These are phyloP conservation scores for Eupithecia dodoneata DNA, from an alignment of 2,888 invertebrate species.

Conservation along the genomic window DNA sequence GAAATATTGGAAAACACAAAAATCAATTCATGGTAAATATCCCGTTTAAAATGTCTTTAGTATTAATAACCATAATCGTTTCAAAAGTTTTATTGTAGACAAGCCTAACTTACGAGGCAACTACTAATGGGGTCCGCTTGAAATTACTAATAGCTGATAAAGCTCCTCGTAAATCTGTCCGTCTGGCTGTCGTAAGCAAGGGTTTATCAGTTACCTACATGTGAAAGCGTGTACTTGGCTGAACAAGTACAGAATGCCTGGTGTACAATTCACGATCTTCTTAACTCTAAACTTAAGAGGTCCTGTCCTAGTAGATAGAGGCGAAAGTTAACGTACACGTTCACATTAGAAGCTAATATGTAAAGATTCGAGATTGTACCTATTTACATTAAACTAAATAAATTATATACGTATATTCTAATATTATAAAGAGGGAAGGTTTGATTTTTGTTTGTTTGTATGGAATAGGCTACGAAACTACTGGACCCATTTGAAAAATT, in stretches of 20 bases:
- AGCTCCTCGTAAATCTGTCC: slow-evolving; percentile 55
- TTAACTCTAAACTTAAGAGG: not conserved
- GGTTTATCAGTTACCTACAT: slow-evolving; percentile 42
- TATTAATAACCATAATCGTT: too few species aligned
- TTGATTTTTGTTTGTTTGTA: too few species aligned
- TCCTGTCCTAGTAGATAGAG: not conserved
- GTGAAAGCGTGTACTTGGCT: slow-evolving; percentile 32
- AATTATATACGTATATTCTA: too few species aligned
- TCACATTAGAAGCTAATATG: not conserved
- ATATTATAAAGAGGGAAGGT: not conserved
- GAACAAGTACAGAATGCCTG: slow-evolving; percentile 13
- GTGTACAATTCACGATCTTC: not conserved
- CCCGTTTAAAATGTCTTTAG: too few species aligned
- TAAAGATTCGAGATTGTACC: not conserved
- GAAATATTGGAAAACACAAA: too few species aligned
- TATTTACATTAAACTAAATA: too few species aligned
- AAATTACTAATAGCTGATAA: slow-evolving; percentile 53
- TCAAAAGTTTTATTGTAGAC: not conserved
- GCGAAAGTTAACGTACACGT: not conserved
- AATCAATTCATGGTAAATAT: too few species aligned
- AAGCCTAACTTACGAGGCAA: slow-evolving; percentile 37
- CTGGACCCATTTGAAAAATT: too few species aligned
- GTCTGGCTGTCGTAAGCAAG: slow-evolving; percentile 43
- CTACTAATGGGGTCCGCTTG: slow-evolving; percentile 50
- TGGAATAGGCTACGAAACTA: too few species aligned